A percentile compares a stretch with the other conserved stretches of the same genome.
Conservation (phyloP, 2,888 invertebrate species). For the Erebia ligea region DNA sequence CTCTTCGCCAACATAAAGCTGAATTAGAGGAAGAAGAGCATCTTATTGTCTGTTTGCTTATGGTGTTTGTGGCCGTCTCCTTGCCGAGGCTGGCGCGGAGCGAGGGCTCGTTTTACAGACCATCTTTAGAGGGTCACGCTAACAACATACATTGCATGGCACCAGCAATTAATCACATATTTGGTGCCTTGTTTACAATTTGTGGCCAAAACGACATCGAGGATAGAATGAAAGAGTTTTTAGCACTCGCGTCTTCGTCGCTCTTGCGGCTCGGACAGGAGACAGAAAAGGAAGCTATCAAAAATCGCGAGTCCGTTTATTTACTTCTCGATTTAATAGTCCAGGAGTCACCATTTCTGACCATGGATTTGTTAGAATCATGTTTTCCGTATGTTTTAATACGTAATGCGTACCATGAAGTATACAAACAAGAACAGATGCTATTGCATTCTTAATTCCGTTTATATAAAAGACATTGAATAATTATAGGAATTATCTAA, state of each 20-base stretch:
- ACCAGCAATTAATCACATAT: conserved; percentile 96
- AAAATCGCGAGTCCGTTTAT: conserved; percentile 98
- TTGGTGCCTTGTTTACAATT: conserved; percentile 97
- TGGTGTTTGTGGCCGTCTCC: conserved; percentile 99
- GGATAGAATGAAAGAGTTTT: conserved; percentile 98
- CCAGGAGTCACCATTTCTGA: conserved; percentile 98
- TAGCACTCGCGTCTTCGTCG: conserved; percentile 96
- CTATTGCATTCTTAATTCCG: conserved; percentile 70
- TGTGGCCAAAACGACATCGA: conserved; percentile 98
- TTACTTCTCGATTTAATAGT: conserved; percentile 98
- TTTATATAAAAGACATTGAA: conserved; percentile 34
- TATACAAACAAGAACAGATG: conserved; percentile 94
- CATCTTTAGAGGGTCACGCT: conserved; percentile 95
- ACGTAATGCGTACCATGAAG: conserved; percentile 98
- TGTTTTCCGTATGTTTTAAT: conserved; percentile 99
- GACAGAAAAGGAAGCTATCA: conserved; percentile 96
- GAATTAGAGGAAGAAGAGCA: conserved; percentile 97
- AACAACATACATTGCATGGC: conserved; percentile 99
- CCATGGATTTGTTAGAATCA: conserved; percentile 99
- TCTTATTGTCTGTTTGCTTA: conserved; percentile 94
- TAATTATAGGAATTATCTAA: conserved; percentile 31
- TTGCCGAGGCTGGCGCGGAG: conserved; percentile 96
- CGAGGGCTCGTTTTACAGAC: conserved; percentile 94
- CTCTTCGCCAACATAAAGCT: conserved; percentile 93
- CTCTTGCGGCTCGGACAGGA: conserved; percentile 97